Base-by-base conservation (phyloP, 2,113 vertebrate species). In the Sturnira hondurensis region DNA sequence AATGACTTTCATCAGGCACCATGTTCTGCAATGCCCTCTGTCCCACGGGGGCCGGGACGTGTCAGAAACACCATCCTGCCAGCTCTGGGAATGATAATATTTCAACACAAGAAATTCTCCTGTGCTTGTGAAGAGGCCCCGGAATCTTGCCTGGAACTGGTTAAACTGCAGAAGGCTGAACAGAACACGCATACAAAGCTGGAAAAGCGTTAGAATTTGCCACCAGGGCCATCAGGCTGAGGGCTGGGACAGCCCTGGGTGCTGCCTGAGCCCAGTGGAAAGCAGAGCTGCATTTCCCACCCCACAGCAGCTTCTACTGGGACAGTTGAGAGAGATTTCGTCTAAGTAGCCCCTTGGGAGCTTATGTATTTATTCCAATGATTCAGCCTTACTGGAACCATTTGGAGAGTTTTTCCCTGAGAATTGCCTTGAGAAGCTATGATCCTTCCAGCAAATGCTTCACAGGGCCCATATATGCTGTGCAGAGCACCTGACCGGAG, bases 21-120 rank as follows among this genome's bases (percentile, higher is more conserved):
- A 83, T 73, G 65, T 77, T 93, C 70, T 65, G 36, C 20, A 74
- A 77, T 2, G 4, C 36, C 65, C 61, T 93, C 89, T 95, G 91
- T 54, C 65, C 83, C 56, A 80, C 11, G 41, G 33, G 56, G 52
- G 36, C 43, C 7, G 16, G 56, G 61, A 77, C 14, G 50, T 67
- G 33, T 92, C 43, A 67, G 22, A 77, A 95, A 89, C 61, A 87
- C 74, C 61, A n/a, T 52, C 61, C 50, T 86, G 14, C 13, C 20
- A 7, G 24, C 56, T 95, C 45, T 9, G 83, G 52, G 76, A 95
- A 95, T 76, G 13, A 43, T 71, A 68, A 26, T 95, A 15, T 78
- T 87, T 93, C 61, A 95, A 88, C 74, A 81, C 56, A 89, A 83
- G 91, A 95, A 89, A 77, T 52, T 15, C 19, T 80, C 63, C 77